A percentile compares a stretch with the other conserved stretches of the same genome.
phyloP scores from a whole-genome alignment of 2,888 invertebrate species.

The Temnothorax unifasciatus region DNA sequence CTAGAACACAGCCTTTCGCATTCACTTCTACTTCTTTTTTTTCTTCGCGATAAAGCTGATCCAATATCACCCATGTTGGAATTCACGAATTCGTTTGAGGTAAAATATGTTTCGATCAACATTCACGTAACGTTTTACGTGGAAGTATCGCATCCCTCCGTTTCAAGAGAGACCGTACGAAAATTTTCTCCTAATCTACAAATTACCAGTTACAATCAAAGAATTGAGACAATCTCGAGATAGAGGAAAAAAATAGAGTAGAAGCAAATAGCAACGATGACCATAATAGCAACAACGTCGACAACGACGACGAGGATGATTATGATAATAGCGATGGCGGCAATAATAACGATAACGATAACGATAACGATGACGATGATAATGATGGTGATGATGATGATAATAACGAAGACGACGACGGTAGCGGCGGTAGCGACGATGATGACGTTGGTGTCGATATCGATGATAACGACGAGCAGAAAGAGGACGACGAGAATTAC shows the following conservation, averaged over 20 bases:
- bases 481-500: constrained; percentile 1
- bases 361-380: constrained; percentile 3
- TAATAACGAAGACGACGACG: not conserved
- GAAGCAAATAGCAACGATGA: constrained; percentile 46
- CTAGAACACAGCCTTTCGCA: constrained; percentile 47
- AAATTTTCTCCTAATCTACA: constrained; percentile 5
- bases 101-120: constrained; percentile 21
- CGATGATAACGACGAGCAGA: constrained; percentile 5
- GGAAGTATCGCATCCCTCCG: not conserved
- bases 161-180: not conserved
- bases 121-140: constrained; percentile 11
- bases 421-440: not conserved
- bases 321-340: constrained; percentile 1
- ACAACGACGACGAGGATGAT: constrained; percentile 36
- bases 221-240: constrained; percentile 9
- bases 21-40: constrained; percentile 17
- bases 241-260: constrained; percentile 25
- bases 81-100: constrained; percentile 5
- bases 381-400: not conserved
- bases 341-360: constrained; percentile 9
- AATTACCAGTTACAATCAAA: constrained; percentile 30
- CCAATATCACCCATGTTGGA: not conserved
- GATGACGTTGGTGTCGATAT: not conserved
- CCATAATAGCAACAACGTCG: constrained; percentile 38
- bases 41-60: constrained; percentile 18